phyloP scores from a whole-genome alignment of 2,888 invertebrate genomes.

The Mesoligia furuncula region DNA sequence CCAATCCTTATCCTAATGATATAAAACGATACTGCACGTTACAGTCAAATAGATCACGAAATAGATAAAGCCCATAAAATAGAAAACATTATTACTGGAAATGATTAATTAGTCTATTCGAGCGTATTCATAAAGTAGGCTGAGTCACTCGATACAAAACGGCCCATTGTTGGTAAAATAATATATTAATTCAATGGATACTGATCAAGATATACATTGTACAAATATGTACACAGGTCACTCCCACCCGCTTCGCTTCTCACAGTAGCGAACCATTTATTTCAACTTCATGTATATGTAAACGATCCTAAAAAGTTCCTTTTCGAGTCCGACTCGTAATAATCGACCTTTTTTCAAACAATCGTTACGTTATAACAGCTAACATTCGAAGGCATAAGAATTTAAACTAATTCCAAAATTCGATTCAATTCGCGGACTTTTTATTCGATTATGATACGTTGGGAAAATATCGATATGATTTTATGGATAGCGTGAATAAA shows the following conservation, averaged over 20 bases:
- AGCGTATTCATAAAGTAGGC: conserved; percentile 52
- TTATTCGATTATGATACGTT: conserved; percentile 29
- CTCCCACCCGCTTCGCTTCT: conserved; percentile 53
- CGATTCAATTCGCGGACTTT: conserved; percentile 27
- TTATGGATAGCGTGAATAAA: conserved; percentile 1
- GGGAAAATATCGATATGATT: conserved; percentile 18
- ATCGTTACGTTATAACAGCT: conserved; percentile 41
- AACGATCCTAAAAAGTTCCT: conserved; percentile 50
- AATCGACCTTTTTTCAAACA: conserved; percentile 44
- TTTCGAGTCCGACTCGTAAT: conserved; percentile 39
- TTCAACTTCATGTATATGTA: conserved; percentile 48
- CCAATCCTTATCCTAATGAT: conserved; percentile 17
- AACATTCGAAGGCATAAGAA: conserved; percentile 25
- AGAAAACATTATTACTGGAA: conserved; percentile 57
- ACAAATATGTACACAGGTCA: conserved; percentile 48
- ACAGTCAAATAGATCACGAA: conserved; percentile 50
- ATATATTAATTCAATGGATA: conserved; percentile 56
- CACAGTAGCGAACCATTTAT: conserved; percentile 46
- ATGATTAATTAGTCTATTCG: conserved; percentile 60
- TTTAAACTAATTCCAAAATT: conserved; percentile 44
- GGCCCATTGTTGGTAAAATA: conserved; percentile 59
- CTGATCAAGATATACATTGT: conserved; percentile 51
- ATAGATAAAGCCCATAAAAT: conserved; percentile 54
- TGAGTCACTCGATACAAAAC: conserved; percentile 58
- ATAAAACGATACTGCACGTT: conserved; percentile 41